phyloP scores from a whole-genome alignment of 1,140 invertebrate species.

The Drosophila neocordata region DNA sequence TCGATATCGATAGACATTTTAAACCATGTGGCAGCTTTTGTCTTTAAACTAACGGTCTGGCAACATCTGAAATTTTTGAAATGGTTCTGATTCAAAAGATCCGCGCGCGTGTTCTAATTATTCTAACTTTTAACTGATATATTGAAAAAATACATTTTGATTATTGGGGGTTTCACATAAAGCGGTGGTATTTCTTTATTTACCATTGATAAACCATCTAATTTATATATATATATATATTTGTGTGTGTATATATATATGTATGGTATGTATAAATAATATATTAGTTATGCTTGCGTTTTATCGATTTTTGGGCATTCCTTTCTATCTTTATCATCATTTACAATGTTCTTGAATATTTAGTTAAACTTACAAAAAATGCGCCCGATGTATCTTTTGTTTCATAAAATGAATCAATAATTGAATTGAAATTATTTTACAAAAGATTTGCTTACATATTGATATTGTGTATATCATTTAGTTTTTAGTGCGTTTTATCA shows the following conservation, averaged over 20 bases:
- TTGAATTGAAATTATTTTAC: slow-evolving; percentile 75
- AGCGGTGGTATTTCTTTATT: slow-evolving; percentile 82
- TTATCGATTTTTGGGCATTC: slow-evolving; percentile 38
- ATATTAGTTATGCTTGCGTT: slow-evolving; percentile 40
- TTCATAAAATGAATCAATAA: slow-evolving; percentile 50
- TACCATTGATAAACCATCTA: slow-evolving; percentile 81
- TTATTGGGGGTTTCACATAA: slow-evolving; percentile 77
- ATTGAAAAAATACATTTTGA: background rate
- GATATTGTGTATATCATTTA: slow-evolving; percentile 35
- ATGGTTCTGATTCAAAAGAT: too few species aligned
- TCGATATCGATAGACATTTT: too few species aligned
- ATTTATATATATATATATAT: slow-evolving; percentile 75
- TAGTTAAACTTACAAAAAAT: slow-evolving; percentile 49
- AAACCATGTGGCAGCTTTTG: too few species aligned
- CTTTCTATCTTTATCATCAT: slow-evolving; percentile 49
- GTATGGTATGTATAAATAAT: slow-evolving; percentile 30
- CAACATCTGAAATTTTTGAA: too few species aligned
- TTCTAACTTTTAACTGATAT: background rate
- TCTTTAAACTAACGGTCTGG: too few species aligned
- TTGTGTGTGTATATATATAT: slow-evolving; percentile 55
- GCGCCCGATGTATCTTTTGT: slow-evolving; percentile 27
- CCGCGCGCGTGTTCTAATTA: too few species aligned
- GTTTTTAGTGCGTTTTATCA: slow-evolving; percentile 71
- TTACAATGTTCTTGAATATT: slow-evolving; percentile 51
- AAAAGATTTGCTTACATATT: slow-evolving; percentile 61